Conservation (phyloP, 2,888 invertebrate species). For the Philereme transversata region DNA sequence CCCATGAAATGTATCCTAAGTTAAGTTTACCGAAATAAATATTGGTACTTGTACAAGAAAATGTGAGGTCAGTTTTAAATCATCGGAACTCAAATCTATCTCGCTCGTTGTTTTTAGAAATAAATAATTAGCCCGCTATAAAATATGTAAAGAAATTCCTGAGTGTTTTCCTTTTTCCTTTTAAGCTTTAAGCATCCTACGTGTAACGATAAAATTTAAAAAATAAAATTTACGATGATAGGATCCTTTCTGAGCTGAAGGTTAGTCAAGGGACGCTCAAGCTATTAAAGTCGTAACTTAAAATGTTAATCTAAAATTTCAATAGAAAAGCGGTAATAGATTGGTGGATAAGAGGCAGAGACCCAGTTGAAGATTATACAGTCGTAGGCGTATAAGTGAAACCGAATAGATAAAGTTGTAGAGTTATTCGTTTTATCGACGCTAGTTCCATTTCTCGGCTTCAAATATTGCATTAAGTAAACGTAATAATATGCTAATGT, state of each 20-base stretch:
- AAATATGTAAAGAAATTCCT: slow-evolving; percentile 16
- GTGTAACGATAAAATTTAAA: slow-evolving; percentile 13
- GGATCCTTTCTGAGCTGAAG: slow-evolving; percentile 20
- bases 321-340: slow-evolving; percentile 9
- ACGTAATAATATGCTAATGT: slow-evolving; percentile 14
- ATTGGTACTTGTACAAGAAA: slow-evolving; percentile 22
- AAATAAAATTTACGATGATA: slow-evolving; percentile 28
- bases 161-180: too few relatives aligned
- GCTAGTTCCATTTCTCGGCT: too few relatives aligned
- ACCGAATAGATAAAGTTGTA: background rate
- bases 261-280: slow-evolving; percentile 17
- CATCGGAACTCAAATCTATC: slow-evolving; percentile 11
- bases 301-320: slow-evolving; percentile 15
- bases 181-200: slow-evolving; percentile 1
- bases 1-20: too few relatives aligned
- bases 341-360: background rate
- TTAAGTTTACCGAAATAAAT: too few relatives aligned
- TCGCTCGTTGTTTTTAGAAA: slow-evolving; percentile 7
- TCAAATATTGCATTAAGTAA: background rate
- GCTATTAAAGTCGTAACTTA: slow-evolving; percentile 25
- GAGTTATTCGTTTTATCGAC: too few relatives aligned
- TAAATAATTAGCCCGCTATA: slow-evolving; percentile 3
- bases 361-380: slow-evolving; percentile 2
- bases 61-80: slow-evolving; percentile 19
- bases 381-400: background rate